Percentiles rank a stretch among this genome's conserved stretches.
Conservation (phyloP, 2,797 vertebrate species). For the Arctocebus calabarensis region DNA sequence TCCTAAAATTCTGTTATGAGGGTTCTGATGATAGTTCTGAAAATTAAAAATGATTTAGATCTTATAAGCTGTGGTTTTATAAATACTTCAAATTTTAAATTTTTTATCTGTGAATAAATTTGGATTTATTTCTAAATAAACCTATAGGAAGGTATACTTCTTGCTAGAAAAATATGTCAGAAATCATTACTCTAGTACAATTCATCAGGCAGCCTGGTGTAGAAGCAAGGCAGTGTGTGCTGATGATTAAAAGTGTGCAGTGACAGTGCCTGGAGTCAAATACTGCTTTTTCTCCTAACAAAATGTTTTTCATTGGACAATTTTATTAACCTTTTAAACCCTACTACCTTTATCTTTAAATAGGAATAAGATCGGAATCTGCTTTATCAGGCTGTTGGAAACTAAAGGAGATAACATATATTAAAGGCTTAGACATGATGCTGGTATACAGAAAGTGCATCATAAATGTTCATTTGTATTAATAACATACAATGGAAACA, state of each 20-base stretch:
- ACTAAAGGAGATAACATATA: neutral
- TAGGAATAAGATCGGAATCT: neutral
- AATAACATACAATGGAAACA: neutral
- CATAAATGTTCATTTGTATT: neutral
- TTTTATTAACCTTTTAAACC: constrained; percentile 23
- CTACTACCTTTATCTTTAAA: constrained; percentile 19
- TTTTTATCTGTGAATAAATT: constrained; percentile 45
- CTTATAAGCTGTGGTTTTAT: neutral
- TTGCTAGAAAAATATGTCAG: constrained; percentile 29
- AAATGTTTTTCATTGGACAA: neutral
- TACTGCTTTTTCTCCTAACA: neutral
- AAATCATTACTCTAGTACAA: neutral
- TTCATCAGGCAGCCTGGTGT: neutral
- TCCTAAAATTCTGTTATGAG: neutral
- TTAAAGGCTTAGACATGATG: neutral
- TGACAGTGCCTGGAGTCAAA: neutral
- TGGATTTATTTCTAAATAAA: neutral
- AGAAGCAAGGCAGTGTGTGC: neutral
- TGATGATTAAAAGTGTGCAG: neutral
- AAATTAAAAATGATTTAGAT: constrained; percentile 20
- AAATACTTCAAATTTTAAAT: constrained; percentile 2
- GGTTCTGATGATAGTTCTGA: neutral
- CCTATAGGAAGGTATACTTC: neutral
- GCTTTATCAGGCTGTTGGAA: neutral
- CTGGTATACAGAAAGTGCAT: neutral